These are phyloP conservation scores for Ferdinandea cuprea DNA, from an alignment of 2,888 invertebrate genomes.

Conservation along the genomic window DNA sequence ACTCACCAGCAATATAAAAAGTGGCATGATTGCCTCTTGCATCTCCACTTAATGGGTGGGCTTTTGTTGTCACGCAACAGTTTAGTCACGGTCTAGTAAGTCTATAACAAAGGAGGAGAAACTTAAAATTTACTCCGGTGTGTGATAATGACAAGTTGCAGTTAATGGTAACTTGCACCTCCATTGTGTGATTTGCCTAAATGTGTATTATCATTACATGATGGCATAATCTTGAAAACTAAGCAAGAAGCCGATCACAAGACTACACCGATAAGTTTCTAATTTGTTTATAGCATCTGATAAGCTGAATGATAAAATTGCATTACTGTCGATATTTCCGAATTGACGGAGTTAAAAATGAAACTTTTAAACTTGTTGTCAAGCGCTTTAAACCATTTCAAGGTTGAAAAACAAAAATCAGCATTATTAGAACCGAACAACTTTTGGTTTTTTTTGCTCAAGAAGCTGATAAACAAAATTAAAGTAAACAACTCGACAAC, in stretches of 20 bases:
- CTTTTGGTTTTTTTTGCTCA: neutral
- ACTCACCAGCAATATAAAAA: too few relatives aligned
- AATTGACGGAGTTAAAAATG: neutral
- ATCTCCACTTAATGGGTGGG: too few relatives aligned
- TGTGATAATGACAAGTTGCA: too few relatives aligned
- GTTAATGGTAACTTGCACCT: too few relatives aligned
- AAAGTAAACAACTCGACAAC: neutral
- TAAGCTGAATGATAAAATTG: neutral
- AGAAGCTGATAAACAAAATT: constrained; percentile 7
- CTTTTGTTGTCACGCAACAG: too few relatives aligned
- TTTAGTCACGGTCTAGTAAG: too few relatives aligned
- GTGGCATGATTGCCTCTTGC: too few relatives aligned
- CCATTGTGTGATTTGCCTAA: too few relatives aligned
- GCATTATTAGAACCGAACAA: neutral
- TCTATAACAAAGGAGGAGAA: too few relatives aligned
- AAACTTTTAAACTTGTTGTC: neutral
- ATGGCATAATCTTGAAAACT: neutral
- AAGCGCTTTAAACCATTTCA: neutral
- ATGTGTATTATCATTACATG: too few relatives aligned
- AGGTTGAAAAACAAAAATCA: neutral
- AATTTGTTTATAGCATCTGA: neutral
- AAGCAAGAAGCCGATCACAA: neutral
- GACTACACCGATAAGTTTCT: neutral
- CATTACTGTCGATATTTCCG: neutral
- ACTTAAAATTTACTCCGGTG: too few relatives aligned